Evolutionary conservation across 2,113 vertebrate genomes (phyloP).

Genomic region (Archilochus colubris): DNA sequence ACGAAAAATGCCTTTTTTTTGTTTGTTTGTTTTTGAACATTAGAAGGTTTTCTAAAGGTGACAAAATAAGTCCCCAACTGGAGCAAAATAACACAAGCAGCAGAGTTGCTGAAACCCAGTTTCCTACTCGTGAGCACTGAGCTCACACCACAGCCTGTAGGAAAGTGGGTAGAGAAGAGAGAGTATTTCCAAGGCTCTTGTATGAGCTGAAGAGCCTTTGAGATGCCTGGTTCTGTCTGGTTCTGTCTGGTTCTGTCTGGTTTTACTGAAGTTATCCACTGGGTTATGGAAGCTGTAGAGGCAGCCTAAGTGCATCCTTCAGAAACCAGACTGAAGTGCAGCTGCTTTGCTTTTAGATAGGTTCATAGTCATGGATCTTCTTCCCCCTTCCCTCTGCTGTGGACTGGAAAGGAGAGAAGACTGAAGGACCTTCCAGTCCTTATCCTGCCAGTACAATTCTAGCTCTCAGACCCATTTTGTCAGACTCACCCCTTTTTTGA

Average conservation of each 20-base stretch:
- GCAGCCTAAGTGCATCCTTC: neutral
- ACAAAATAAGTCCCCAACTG: neutral
- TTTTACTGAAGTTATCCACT: neutral
- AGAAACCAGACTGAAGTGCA: neutral
- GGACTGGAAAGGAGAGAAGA: neutral
- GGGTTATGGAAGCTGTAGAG: neutral
- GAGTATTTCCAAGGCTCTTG: conserved; percentile 6
- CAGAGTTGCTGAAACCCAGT: conserved; percentile 1
- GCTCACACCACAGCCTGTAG: neutral
- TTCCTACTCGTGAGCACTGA: conserved; percentile 31
- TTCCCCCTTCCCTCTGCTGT: neutral
- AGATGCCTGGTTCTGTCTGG: neutral
- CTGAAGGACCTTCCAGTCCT: neutral
- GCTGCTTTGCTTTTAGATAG: neutral
- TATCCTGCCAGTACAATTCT: neutral
- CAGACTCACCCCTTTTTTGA: neutral
- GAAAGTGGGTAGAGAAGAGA: conserved; percentile 9
- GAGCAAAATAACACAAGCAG: neutral
- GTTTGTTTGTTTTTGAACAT: neutral
- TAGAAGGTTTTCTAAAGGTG: neutral
- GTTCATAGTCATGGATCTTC: neutral
- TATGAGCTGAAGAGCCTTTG: neutral
- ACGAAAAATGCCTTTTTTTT: neutral
- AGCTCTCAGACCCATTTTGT: neutral
- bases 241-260: no score